These are phyloP conservation scores for Ceyx margarethae DNA, from an alignment of 2,113 vertebrate genomes.

Conservation along the genomic window DNA sequence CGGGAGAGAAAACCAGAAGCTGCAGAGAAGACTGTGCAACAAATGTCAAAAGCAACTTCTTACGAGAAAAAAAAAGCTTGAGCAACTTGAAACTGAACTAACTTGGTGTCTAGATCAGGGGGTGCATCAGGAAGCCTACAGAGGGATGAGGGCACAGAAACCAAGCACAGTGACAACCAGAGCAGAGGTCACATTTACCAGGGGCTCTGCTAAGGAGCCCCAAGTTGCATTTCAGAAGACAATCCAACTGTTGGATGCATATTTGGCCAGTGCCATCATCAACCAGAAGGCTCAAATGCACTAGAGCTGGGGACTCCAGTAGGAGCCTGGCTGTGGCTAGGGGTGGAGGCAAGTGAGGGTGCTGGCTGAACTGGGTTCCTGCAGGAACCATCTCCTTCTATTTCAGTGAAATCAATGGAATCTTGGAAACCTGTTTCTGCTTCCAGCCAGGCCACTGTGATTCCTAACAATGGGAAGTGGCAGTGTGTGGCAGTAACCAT, in stretches of 20 bases:
- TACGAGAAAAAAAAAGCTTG: conserved; percentile 23
- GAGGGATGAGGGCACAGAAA: background rate
- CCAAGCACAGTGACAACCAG: background rate
- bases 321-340: background rate
- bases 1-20: conserved; percentile 43
- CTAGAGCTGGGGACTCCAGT: background rate
- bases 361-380: background rate
- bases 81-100: conserved; percentile 43
- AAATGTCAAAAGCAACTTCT: background rate
- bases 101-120: background rate
- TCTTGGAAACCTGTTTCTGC: background rate
- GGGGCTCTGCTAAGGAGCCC: background rate
- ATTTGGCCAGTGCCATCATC: background rate
- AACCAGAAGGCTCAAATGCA: background rate
- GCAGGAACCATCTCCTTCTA: background rate
- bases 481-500: background rate
- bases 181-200: background rate
- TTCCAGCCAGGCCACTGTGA: background rate
- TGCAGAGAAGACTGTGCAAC: background rate
- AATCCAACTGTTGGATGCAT: rapidly evolving
- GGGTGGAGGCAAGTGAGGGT: background rate
- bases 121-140: background rate
- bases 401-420: background rate
- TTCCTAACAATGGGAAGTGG: background rate
- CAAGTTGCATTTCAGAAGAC: background rate